Conservation (phyloP, 1,140 invertebrate genomes). For the Cyphomyrmex costatus region DNA sequence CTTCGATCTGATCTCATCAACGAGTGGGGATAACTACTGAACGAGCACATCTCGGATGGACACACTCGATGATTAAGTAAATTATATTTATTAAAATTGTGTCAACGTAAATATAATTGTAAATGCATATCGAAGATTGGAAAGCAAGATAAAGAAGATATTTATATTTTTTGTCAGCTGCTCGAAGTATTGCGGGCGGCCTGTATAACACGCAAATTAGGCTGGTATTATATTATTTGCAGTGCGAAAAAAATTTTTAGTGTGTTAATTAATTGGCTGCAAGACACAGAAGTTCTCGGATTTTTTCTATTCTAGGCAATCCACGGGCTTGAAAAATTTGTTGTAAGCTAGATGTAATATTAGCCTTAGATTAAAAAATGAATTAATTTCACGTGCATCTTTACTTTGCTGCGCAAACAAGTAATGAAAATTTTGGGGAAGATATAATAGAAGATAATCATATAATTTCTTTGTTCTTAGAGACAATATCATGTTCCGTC, state of each 20-base stretch:
- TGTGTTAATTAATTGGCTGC: too few relatives aligned
- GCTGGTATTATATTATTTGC: too few relatives aligned
- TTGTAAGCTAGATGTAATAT: too few relatives aligned
- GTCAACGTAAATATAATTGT: not conserved
- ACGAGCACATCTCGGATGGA: not conserved
- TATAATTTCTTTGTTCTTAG: not conserved
- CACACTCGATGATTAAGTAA: not conserved
- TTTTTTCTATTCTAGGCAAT: too few relatives aligned
- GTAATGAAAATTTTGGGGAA: not conserved
- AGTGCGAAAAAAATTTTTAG: too few relatives aligned
- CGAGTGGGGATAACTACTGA: constrained; percentile 59
- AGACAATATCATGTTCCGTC: not conserved
- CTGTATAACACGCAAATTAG: not conserved
- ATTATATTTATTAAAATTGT: not conserved
- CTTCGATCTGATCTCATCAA: constrained; percentile 47
- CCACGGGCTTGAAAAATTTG: too few relatives aligned
- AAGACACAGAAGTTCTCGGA: too few relatives aligned
- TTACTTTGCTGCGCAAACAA: not conserved
- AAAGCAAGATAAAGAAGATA: not conserved
- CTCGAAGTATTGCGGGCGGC: too few relatives aligned
- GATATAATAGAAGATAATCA: not conserved
- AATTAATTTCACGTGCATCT: not conserved
- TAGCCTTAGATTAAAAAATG: not conserved
- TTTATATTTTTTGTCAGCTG: not conserved
- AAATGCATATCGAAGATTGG: not conserved